Conservation (phyloP, 1,140 invertebrate genomes). For the Aplysia californica region DNA sequence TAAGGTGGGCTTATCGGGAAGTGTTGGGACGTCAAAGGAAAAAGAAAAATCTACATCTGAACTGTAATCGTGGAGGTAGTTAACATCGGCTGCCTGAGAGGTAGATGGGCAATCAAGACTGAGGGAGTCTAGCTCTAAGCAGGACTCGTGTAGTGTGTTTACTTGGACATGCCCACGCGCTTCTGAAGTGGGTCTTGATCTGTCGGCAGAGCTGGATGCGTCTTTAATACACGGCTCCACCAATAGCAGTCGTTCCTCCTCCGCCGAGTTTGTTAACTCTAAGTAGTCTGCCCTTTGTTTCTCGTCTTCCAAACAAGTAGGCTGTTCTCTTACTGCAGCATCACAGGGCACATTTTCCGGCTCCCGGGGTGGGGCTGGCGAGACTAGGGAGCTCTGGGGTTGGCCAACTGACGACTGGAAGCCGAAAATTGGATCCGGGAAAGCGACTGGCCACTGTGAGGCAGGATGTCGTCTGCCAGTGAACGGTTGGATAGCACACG, state of each 20-base stretch:
- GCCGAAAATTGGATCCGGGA: too few species aligned
- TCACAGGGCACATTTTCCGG: background rate
- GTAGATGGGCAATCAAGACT: background rate
- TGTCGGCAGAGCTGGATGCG: too few species aligned
- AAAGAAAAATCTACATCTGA: background rate
- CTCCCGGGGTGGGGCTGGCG: too few species aligned
- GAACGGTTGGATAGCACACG: background rate
- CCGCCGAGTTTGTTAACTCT: too few species aligned
- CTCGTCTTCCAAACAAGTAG: background rate
- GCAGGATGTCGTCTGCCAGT: constrained; percentile 5
- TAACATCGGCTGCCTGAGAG: background rate
- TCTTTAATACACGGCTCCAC: too few species aligned
- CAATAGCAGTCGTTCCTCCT: too few species aligned
- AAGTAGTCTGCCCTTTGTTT: background rate
- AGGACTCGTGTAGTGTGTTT: too few species aligned
- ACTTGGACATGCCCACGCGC: too few species aligned
- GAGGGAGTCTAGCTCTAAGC: too few species aligned
- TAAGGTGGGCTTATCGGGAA: background rate
- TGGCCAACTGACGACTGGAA: background rate
- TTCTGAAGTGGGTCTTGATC: too few species aligned
- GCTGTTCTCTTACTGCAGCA: background rate
- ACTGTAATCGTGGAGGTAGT: background rate
- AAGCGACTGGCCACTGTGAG: too few species aligned
- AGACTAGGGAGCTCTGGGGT: background rate
- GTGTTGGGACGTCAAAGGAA: background rate